phyloP scores from a whole-genome alignment of 2,113 vertebrate species.

The Scomber colias region DNA sequence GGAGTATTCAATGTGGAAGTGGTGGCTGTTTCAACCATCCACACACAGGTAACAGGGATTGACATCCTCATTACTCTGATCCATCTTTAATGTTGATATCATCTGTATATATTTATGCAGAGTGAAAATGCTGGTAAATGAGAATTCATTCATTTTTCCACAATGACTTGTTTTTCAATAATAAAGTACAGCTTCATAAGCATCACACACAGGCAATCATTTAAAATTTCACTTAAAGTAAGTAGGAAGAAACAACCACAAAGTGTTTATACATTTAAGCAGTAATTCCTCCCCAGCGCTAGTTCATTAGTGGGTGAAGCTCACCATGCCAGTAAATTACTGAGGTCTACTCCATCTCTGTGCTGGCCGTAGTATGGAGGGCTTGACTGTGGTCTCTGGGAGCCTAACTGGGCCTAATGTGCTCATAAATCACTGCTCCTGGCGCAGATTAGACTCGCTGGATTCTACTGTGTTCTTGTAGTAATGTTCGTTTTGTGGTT shows the following conservation, averaged over 20 bases:
- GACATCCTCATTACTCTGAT: neutral
- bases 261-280: constrained; percentile 17
- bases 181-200: neutral
- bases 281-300: constrained; percentile 23
- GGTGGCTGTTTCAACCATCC: constrained; percentile 92
- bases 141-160: too few species aligned
- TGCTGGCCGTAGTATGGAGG: constrained; percentile 36
- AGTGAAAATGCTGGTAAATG: neutral
- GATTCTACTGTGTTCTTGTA: constrained; percentile 53
- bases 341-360: constrained; percentile 68
- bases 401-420: constrained; percentile 69
- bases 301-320: constrained; percentile 47
- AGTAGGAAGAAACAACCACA: constrained; percentile 6
- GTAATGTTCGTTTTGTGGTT: constrained; percentile 52
- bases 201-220: neutral
- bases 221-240: neutral
- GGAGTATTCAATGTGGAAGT: constrained; percentile 98
- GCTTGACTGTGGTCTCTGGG: constrained; percentile 55
- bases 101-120: neutral
- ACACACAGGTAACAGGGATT: constrained; percentile 90
- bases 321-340: constrained; percentile 60
- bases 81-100: neutral
- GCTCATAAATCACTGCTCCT: constrained; percentile 75
- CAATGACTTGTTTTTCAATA: neutral
- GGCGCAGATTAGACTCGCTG: constrained; percentile 58